A percentile compares a stretch with the other conserved stretches of the same genome.
These are phyloP conservation scores for Laticauda laticaudata DNA, from an alignment of 2,113 vertebrate genomes.

Conservation along the genomic window DNA sequence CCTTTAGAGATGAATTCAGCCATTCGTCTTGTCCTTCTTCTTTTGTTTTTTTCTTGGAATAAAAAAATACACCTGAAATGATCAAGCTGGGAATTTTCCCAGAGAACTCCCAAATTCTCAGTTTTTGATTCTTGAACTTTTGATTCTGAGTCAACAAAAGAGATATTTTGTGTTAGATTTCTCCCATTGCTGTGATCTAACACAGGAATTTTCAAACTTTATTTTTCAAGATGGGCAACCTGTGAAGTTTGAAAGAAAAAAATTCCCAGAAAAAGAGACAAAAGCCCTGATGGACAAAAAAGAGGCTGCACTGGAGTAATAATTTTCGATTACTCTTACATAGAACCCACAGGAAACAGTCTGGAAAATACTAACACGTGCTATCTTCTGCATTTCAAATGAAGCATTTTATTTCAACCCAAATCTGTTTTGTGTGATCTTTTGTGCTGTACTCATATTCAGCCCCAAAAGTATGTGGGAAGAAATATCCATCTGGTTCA, in stretches of 20 bases:
- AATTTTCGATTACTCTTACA: no score
- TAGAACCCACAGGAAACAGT: no score
- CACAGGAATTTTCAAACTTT: no score
- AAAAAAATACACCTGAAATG: conserved; percentile 38
- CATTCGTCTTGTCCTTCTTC: not conserved
- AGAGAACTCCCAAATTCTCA: no score
- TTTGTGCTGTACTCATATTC: conserved; percentile 18
- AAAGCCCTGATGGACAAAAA: no score
- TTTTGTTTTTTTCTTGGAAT: conserved; percentile 26
- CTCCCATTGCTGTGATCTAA: conserved; percentile 43
- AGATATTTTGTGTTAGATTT: conserved; percentile 53
- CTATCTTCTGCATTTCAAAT: conserved; percentile 43
- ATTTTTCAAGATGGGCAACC: no score
- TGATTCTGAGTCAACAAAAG: conserved; percentile 66
- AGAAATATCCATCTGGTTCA: no score
- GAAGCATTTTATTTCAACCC: conserved; percentile 31
- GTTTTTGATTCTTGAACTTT: conserved; percentile 47
- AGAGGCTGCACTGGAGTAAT: no score
- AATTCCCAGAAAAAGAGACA: no score
- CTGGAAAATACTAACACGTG: conserved; percentile 31
- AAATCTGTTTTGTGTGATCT: conserved; percentile 32
- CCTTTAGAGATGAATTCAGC: conserved; percentile 60
- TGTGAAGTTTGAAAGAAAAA: no score
- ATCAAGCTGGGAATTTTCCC: conserved; percentile 49
- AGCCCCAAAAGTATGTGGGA: not conserved